A percentile compares a stretch with the other conserved stretches of the same genome.
Evolutionary conservation across 1,140 invertebrate species (phyloP).

Genomic region (Pogonognathellus flavescens): DNA sequence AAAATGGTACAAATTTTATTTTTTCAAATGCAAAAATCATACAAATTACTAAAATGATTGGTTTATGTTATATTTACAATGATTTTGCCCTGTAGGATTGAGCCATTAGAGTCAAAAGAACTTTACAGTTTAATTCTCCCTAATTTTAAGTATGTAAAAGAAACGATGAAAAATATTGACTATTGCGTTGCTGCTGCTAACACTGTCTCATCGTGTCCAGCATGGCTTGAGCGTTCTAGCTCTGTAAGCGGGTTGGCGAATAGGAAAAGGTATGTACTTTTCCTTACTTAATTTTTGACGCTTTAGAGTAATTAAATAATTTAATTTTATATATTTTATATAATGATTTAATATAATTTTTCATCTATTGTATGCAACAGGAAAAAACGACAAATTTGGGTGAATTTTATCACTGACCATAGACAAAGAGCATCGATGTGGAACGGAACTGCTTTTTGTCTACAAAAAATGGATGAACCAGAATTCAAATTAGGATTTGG

Average conservation of each 20-base stretch:
- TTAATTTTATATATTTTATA: too few relatives aligned
- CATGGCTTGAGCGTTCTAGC: slow-evolving; percentile 48
- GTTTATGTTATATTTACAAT: too few relatives aligned
- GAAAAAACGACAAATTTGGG: slow-evolving; percentile 49
- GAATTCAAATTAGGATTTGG: slow-evolving; percentile 48
- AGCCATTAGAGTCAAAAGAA: slow-evolving; percentile 7
- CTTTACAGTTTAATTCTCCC: slow-evolving; percentile 59
- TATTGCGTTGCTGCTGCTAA: slow-evolving; percentile 61
- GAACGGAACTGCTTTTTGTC: slow-evolving; percentile 48
- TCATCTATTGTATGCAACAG: slow-evolving; percentile 23
- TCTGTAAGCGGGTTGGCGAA: neutral
- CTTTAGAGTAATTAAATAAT: too few relatives aligned
- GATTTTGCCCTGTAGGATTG: slow-evolving; percentile 46
- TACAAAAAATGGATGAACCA: slow-evolving; percentile 55
- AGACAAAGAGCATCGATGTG: slow-evolving; percentile 43
- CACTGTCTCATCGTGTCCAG: slow-evolving; percentile 35
- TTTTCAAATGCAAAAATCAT: neutral
- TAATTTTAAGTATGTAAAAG: slow-evolving; percentile 18
- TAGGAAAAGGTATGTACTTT: neutral
- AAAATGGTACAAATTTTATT: slow-evolving; percentile 57
- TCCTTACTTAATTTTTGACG: too few relatives aligned
- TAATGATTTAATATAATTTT: neutral
- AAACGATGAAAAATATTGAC: slow-evolving; percentile 61
- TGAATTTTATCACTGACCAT: neutral
- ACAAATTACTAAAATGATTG: neutral